These are phyloP conservation scores for Sebastes iracundus DNA, from an alignment of 2,797 vertebrate species.

Conservation along the genomic window DNA sequence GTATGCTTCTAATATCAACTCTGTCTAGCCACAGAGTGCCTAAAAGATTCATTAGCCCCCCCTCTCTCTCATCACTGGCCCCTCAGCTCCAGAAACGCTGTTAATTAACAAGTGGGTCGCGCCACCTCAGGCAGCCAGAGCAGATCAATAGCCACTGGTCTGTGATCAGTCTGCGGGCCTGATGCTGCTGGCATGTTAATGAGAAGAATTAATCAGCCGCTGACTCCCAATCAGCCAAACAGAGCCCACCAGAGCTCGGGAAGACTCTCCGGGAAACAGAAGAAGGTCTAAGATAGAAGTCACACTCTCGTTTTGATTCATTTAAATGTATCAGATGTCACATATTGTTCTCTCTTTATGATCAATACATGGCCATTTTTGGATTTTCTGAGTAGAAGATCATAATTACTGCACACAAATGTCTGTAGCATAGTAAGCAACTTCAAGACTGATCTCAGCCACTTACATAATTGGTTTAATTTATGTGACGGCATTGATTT, in stretches of 20 bases:
- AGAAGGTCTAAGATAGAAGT: background rate
- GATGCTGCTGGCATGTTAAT: slow-evolving; percentile 61
- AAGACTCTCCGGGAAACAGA: slow-evolving; percentile 1
- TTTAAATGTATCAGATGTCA: background rate
- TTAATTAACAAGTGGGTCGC: slow-evolving; percentile 69
- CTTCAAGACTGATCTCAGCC: background rate
- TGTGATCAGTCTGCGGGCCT: slow-evolving; percentile 70
- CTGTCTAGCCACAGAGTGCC: background rate
- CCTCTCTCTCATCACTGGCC: slow-evolving; percentile 12
- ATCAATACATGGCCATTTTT: background rate
- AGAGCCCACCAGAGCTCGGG: slow-evolving; percentile 5
- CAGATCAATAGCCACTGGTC: slow-evolving; percentile 74
- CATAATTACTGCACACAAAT: background rate
- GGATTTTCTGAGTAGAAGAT: background rate
- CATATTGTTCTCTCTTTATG: background rate
- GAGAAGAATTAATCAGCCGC: slow-evolving; percentile 64
- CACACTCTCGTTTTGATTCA: background rate
- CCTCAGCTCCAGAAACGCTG: slow-evolving; percentile 50
- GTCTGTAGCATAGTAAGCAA: background rate
- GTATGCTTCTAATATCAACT: background rate
- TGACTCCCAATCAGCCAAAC: slow-evolving; percentile 44
- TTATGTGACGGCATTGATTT: background rate
- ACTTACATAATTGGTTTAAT: background rate
- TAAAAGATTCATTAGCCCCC: slow-evolving; percentile 31
- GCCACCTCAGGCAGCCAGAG: slow-evolving; percentile 52